These are phyloP conservation scores for Rugalucina vietnamica DNA, from an alignment of 2,888 invertebrate genomes.

Conservation along the genomic window DNA sequence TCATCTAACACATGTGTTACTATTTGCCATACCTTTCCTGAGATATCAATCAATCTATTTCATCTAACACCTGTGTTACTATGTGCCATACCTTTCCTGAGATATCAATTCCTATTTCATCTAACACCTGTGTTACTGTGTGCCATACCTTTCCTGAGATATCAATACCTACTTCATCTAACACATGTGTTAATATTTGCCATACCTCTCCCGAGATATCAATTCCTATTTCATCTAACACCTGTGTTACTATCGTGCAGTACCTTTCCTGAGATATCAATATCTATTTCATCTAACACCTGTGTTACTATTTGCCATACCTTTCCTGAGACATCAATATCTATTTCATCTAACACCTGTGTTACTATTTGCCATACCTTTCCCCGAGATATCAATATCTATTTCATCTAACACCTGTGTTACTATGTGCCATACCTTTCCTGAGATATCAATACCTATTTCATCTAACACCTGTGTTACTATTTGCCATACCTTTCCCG, in stretches of 20 bases:
- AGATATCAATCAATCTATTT: constrained; percentile 97
- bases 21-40: constrained; percentile 92
- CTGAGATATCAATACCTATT: constrained; percentile 97
- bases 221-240: constrained; percentile 98
- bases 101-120: constrained; percentile 98
- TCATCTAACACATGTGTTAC: constrained; percentile 96
- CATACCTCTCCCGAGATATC: constrained; percentile 94
- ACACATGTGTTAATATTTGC: constrained; percentile 92
- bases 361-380: constrained; percentile 92
- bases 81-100: constrained; percentile 92
- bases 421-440: constrained; percentile 92
- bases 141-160: constrained; percentile 92
- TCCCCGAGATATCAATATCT: constrained; percentile 96
- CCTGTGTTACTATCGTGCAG: constrained; percentile 93
- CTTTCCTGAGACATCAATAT: constrained; percentile 96
- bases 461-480: constrained; percentile 96
- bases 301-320: constrained; percentile 91
- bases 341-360: constrained; percentile 97
- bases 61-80: constrained; percentile 95
- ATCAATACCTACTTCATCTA: constrained; percentile 99
- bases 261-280: constrained; percentile 96
- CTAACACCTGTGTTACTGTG: constrained; percentile 94
- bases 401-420: constrained; percentile 96
- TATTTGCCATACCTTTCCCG: constrained; percentile 92
- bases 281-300: constrained; percentile 98